These are phyloP conservation scores for Drosophila buzzatii DNA, from an alignment of 2,888 invertebrate species.

Conservation along the genomic window DNA sequence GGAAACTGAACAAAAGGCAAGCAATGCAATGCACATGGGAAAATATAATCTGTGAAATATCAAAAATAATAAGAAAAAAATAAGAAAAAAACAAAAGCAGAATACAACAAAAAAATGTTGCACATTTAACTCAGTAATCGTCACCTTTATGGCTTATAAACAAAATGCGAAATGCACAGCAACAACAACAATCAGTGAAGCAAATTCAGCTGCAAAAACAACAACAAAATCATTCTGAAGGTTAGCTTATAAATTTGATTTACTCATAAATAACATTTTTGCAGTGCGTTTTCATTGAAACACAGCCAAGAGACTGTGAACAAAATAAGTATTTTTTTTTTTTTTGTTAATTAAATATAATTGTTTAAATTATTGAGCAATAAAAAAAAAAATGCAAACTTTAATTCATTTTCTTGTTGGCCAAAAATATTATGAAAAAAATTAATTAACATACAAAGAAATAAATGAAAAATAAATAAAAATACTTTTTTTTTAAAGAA, in stretches of 20 bases:
- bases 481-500: too few species aligned
- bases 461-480: too few species aligned
- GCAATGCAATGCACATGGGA: slow-evolving; percentile 26
- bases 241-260: slow-evolving; percentile 67
- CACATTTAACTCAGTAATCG: slow-evolving; percentile 34
- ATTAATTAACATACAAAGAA: not conserved
- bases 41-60: slow-evolving; percentile 35
- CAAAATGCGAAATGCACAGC: slow-evolving; percentile 56
- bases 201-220: slow-evolving; percentile 23
- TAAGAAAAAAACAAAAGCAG: not conserved
- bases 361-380: slow-evolving; percentile 41
- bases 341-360: slow-evolving; percentile 20
- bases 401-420: slow-evolving; percentile 6
- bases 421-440: not conserved
- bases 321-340: slow-evolving; percentile 35
- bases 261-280: slow-evolving; percentile 60
- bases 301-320: slow-evolving; percentile 36
- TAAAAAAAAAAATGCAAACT: slow-evolving; percentile 18
- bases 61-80: not conserved
- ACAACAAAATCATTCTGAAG: slow-evolving; percentile 47
- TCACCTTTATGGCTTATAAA: slow-evolving; percentile 61
- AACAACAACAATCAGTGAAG: slow-evolving; percentile 11
- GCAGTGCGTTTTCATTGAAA: slow-evolving; percentile 59
- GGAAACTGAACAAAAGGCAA: slow-evolving; percentile 29
- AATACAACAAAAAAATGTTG: slow-evolving; percentile 20